Evolutionary conservation across 2,113 vertebrate genomes (phyloP).

Genomic region (Carettochelys insculpta): DNA sequence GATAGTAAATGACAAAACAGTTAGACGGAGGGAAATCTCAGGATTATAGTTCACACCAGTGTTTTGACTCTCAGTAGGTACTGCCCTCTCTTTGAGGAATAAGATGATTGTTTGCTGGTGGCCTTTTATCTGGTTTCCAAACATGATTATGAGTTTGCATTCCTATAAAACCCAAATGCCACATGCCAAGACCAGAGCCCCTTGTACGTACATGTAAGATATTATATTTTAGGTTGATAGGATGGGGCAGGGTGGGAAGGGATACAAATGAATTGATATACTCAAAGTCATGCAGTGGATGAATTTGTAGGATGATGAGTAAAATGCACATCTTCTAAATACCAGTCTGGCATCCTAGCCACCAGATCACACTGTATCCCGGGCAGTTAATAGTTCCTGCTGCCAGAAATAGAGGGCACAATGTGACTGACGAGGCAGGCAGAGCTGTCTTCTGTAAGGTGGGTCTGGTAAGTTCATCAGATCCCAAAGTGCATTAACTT

Average conservation of each 20-base stretch:
- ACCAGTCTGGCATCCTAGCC: neutral
- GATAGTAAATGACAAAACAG: neutral
- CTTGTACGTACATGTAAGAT: neutral
- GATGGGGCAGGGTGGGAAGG: neutral
- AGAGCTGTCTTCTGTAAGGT: neutral
- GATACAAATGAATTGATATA: neutral
- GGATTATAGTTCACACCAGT: neutral
- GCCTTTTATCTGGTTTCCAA: neutral
- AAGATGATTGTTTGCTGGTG: neutral
- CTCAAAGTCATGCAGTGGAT: neutral
- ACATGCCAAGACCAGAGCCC: neutral
- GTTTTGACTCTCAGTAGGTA: neutral
- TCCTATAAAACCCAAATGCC: neutral
- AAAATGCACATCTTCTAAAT: neutral
- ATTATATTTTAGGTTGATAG: neutral
- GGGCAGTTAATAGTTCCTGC: neutral
- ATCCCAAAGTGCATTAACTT: constrained; percentile 28
- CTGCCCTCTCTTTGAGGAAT: neutral
- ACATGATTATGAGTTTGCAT: accelerated
- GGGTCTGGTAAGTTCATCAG: neutral
- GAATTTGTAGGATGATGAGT: neutral
- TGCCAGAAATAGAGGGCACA: neutral
- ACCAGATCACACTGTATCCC: neutral
- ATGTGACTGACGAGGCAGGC: neutral
- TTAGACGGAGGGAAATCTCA: neutral